Percentiles rank a stretch among this genome's conserved stretches.
Evolutionary conservation across 2,113 vertebrate species (phyloP).

Genomic region (Tachuris rubrigastra): DNA sequence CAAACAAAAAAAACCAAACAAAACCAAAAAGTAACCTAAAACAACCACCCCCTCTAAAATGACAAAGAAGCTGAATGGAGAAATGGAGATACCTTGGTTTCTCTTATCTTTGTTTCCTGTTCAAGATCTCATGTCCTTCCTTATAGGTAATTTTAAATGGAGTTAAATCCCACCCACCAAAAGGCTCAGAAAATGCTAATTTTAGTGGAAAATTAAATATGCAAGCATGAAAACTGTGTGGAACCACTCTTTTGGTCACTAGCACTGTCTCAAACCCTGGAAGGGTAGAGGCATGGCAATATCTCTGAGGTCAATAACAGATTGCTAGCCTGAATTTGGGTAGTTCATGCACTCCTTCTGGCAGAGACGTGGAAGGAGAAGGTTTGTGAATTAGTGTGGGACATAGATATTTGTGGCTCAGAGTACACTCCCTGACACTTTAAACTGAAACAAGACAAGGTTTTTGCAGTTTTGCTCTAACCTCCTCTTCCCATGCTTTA

Average conservation of each 20-base stretch:
- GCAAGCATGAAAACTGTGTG: rapidly evolving
- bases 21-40: not conserved
- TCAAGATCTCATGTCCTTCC: not conserved
- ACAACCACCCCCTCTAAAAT: not conserved
- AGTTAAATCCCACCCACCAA: not conserved
- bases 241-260: not conserved
- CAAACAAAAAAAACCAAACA: not conserved
- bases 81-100: rapidly evolving
- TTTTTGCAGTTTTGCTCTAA: not conserved
- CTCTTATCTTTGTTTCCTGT: not conserved
- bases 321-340: not conserved
- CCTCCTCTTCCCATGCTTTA: not conserved
- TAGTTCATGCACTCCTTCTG: not conserved
- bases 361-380: not conserved
- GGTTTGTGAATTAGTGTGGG: not conserved
- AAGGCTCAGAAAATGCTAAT: not conserved
- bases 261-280: not conserved
- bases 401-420: not conserved
- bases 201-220: not conserved
- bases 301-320: not conserved
- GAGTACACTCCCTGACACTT: not conserved
- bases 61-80: too few species aligned
- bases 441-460: not conserved
- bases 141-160: not conserved
- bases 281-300: rapidly evolving